Conservation (phyloP, 2,888 invertebrate species). For the Rhamnusium bicolor region DNA sequence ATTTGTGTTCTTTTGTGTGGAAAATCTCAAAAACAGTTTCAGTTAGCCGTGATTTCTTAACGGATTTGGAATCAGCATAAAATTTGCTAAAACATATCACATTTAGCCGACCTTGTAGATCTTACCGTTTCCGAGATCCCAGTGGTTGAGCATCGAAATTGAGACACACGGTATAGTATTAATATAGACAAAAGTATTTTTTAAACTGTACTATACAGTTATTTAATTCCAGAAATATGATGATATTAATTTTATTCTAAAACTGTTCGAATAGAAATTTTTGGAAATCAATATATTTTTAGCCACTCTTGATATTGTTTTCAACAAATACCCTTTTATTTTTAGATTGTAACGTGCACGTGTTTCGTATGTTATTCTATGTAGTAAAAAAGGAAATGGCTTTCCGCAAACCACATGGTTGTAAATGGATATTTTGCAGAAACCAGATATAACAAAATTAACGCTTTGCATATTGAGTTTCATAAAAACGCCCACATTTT, state of each 20-base stretch:
- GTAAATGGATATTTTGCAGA: slow-evolving; percentile 43
- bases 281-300: neutral
- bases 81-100: too few relatives aligned
- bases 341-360: slow-evolving; percentile 17
- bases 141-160: too few relatives aligned
- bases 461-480: slow-evolving; percentile 5
- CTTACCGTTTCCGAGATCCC: too few relatives aligned
- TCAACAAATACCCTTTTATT: slow-evolving; percentile 6
- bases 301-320: neutral
- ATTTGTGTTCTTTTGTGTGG: too few relatives aligned
- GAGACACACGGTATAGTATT: too few relatives aligned
- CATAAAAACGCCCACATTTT: slow-evolving; percentile 22
- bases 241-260: neutral
- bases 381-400: slow-evolving; percentile 13
- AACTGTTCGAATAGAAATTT: too few relatives aligned
- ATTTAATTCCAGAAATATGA: neutral
- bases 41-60: too few relatives aligned
- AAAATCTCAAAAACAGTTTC: too few relatives aligned
- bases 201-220: too few relatives aligned
- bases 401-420: slow-evolving; percentile 38
- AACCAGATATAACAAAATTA: slow-evolving; percentile 31
- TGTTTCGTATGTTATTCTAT: slow-evolving; percentile 12
- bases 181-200: too few relatives aligned
- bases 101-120: too few relatives aligned
- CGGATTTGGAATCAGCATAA: too few relatives aligned